Evolutionary conservation across 2,113 vertebrate genomes (phyloP).

Genomic region (Procavia capensis): DNA sequence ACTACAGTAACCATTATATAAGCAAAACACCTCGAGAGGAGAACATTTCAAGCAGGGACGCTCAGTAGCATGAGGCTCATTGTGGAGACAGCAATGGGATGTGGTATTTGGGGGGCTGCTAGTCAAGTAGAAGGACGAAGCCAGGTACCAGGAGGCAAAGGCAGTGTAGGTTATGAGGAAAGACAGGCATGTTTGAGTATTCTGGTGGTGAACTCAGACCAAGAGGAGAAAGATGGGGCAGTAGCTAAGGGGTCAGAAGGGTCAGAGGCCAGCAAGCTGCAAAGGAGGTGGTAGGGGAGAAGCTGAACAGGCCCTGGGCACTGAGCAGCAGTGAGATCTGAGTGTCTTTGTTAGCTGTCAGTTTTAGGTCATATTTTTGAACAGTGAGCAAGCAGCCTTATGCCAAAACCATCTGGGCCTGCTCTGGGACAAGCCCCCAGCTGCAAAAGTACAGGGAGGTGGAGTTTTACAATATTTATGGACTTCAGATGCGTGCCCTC

Average conservation of each 20-base stretch:
- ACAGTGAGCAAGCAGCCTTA: constrained; percentile 36
- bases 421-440: constrained; percentile 59
- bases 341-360: constrained; percentile 46
- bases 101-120: not conserved
- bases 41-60: not conserved
- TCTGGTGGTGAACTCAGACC: constrained; percentile 22
- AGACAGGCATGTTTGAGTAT: not conserved
- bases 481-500: constrained; percentile 57
- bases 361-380: constrained; percentile 59
- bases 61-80: not conserved
- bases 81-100: not conserved
- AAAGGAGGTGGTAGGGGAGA: not conserved
- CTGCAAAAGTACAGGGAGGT: constrained; percentile 29
- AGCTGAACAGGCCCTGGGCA: not conserved
- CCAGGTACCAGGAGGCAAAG: not conserved
- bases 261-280: constrained; percentile 18
- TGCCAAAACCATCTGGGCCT: constrained; percentile 59
- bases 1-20: not conserved
- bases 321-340: not conserved
- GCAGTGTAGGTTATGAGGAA: not conserved
- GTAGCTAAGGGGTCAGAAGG: not conserved
- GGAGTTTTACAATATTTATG: constrained; percentile 70
- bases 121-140: not conserved
- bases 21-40: not conserved
- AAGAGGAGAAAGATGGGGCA: constrained; percentile 4